Conservation (phyloP, 2,888 invertebrate species). For the Brachycybe producta region DNA sequence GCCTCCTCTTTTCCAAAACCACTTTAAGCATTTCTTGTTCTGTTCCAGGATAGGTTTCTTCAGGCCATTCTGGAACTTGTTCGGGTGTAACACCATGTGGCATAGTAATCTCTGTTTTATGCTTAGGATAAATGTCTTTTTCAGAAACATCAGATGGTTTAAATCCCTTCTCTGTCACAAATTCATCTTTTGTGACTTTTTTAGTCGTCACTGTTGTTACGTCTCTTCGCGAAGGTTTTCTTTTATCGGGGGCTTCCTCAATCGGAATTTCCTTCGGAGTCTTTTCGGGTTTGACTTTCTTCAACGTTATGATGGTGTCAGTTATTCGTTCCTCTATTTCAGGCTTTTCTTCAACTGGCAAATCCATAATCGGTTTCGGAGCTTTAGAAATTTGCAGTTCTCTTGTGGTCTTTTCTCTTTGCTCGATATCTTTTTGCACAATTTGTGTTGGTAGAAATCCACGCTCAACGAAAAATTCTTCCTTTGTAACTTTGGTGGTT, state of each 20-base stretch:
- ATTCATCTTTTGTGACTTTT: conserved; percentile 15
- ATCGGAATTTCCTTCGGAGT: neutral
- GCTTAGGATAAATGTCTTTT: conserved; percentile 7
- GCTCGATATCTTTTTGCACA: neutral
- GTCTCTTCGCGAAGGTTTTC: neutral
- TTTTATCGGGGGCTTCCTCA: conserved; percentile 36
- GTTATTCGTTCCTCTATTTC: neutral
- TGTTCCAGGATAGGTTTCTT: neutral
- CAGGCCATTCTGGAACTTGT: neutral
- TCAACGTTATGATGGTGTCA: neutral
- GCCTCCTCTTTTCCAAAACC: neutral
- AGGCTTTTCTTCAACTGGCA: neutral
- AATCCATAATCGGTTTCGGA: neutral
- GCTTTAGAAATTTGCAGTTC: neutral
- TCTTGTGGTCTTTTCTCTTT: neutral
- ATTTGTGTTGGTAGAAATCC: neutral
- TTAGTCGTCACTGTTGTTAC: conserved; percentile 12
- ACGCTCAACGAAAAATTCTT: neutral
- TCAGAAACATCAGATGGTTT: conserved; percentile 10
- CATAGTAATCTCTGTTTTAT: conserved; percentile 19
- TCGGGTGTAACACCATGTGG: neutral
- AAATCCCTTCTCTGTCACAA: conserved; percentile 22
- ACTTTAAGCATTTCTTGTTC: neutral
- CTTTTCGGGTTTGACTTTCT: neutral
- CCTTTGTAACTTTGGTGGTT: neutral